A percentile compares a stretch with the other conserved stretches of the same genome.
phyloP scores from a whole-genome alignment of 2,113 vertebrate species.

The Leiothrix lutea region DNA sequence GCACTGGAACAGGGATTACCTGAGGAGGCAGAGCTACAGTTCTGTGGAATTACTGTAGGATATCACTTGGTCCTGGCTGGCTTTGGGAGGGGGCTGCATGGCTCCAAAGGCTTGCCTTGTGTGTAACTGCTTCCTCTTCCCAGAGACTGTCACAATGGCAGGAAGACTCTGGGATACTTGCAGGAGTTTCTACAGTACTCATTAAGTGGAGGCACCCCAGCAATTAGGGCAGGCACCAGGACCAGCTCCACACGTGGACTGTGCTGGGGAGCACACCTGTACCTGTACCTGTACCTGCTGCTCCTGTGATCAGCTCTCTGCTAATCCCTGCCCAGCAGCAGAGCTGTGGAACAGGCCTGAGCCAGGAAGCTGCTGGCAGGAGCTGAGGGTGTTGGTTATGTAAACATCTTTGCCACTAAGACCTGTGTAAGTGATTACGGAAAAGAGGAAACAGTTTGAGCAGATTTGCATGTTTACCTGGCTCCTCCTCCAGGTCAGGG shows the following conservation, averaged over 20 bases:
- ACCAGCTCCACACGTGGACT: neutral
- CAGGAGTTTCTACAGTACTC: neutral
- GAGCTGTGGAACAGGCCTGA: neutral
- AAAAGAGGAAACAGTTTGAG: neutral
- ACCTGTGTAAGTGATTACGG: neutral
- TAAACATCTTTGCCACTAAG: conserved; percentile 27
- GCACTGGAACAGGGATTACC: neutral
- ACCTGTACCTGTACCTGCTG: neutral
- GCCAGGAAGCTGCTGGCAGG: neutral
- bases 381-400: neutral
- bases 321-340: neutral
- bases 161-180: neutral
- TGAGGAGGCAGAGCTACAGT: neutral
- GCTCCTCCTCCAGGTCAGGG: neutral
- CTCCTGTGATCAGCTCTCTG: neutral
- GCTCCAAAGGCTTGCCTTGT: neutral
- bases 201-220: neutral
- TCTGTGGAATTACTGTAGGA: neutral
- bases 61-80: neutral
- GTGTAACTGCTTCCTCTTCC: neutral
- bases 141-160: neutral
- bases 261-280: neutral
- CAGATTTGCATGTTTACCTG: neutral
- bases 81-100: neutral
- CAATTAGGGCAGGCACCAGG: neutral